phyloP scores from a whole-genome alignment of 2,797 vertebrate species.

The Hypotaenidia okinawae region DNA sequence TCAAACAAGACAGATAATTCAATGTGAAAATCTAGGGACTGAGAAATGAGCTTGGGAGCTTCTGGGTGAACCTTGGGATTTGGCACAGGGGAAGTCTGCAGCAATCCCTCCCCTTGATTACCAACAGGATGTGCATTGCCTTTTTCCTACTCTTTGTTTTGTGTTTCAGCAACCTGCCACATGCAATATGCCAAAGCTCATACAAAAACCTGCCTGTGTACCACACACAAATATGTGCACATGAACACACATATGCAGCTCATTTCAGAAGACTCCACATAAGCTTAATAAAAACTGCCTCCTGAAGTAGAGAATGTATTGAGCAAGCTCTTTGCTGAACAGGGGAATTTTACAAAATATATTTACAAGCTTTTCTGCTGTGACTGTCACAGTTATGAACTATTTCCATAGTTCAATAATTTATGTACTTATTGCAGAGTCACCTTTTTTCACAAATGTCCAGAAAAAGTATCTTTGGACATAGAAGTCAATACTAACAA shows the following conservation, averaged over 20 bases:
- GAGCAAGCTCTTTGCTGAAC: constrained; percentile 42
- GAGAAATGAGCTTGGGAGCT: constrained; percentile 69
- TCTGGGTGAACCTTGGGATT: constrained; percentile 51
- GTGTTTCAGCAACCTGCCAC: constrained; percentile 77
- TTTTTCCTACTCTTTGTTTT: constrained; percentile 74
- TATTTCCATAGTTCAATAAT: neutral
- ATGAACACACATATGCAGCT: neutral
- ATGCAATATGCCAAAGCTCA: constrained; percentile 70
- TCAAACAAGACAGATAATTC: constrained; percentile 67
- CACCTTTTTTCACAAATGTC: neutral
- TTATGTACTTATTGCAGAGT: neutral
- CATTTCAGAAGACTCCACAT: constrained; percentile 13
- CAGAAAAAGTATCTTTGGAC: neutral
- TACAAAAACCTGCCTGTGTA: constrained; percentile 4
- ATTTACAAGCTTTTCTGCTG: constrained; percentile 32
- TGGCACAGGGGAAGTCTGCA: constrained; percentile 16
- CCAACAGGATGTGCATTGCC: constrained; percentile 42
- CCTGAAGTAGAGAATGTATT: constrained; percentile 46
- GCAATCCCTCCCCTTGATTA: constrained; percentile 40
- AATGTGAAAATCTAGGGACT: constrained; percentile 69
- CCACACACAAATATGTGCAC: neutral
- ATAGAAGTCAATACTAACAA: neutral
- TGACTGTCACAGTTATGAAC: constrained; percentile 13
- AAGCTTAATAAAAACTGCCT: constrained; percentile 55
- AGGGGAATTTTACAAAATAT: constrained; percentile 39